Evolutionary conservation across 2,113 vertebrate species (phyloP).

Genomic region (Podarcis cretensis): DNA sequence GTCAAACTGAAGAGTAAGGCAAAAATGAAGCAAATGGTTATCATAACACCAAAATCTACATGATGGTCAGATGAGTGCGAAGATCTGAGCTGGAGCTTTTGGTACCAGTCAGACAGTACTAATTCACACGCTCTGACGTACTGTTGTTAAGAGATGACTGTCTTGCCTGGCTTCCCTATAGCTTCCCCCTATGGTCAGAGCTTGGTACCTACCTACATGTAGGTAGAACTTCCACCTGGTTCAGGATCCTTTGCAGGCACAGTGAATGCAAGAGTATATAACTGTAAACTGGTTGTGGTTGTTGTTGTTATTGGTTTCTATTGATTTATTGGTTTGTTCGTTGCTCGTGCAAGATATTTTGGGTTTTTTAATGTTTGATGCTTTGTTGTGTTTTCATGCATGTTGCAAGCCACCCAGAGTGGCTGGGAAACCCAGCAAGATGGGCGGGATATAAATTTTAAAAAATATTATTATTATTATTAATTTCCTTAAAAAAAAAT

Average conservation of each 20-base stretch:
- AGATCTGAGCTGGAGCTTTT: not conserved
- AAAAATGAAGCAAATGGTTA: not conserved
- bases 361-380: too few species aligned
- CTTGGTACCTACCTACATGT: too few species aligned
- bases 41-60: not conserved
- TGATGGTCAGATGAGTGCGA: not conserved
- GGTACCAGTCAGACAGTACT: not conserved
- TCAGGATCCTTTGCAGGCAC: not conserved
- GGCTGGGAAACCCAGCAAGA: too few species aligned
- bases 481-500: too few species aligned
- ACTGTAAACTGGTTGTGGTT: too few species aligned
- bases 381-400: too few species aligned
- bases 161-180: not conserved
- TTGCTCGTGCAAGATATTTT: too few species aligned
- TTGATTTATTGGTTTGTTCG: too few species aligned
- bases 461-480: too few species aligned
- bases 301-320: too few species aligned
- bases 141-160: not conserved
- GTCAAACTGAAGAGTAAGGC: not conserved
- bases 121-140: not conserved
- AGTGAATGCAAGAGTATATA: not conserved
- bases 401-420: too few species aligned
- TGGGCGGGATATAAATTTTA: too few species aligned
- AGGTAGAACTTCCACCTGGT: not conserved
- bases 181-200: not conserved